These are phyloP conservation scores for Chionoecetes opilio DNA, from an alignment of 1,140 invertebrate species.

Conservation along the genomic window DNA sequence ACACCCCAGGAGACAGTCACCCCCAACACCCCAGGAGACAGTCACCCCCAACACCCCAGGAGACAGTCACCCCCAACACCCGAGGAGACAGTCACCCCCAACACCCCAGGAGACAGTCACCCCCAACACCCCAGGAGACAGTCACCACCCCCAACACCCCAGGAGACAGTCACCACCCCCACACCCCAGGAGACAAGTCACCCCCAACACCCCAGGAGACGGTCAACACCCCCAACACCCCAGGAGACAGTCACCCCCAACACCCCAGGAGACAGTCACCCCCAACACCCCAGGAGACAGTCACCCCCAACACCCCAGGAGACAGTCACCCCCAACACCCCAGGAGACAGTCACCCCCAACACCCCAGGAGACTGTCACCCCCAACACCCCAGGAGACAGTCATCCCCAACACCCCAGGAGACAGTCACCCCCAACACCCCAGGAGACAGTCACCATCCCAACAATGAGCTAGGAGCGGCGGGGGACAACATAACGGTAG, in stretches of 20 bases:
- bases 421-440: too few species aligned
- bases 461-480: neutral
- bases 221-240: neutral
- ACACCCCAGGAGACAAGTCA: conserved; percentile 12
- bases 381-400: conserved; percentile 13
- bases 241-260: conserved; percentile 23
- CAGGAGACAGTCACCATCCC: conserved; percentile 11
- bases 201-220: conserved; percentile 13
- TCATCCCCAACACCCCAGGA: conserved; percentile 1
- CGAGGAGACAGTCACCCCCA: conserved; percentile 23
- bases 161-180: conserved; percentile 11
- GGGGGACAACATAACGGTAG: neutral
- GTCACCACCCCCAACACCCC: conserved; percentile 1
- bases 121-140: conserved; percentile 13
- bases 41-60: conserved; percentile 12
- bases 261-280: conserved; percentile 11
- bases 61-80: conserved; percentile 13
- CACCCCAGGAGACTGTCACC: neutral
- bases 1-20: conserved; percentile 1
- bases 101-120: conserved; percentile 13
- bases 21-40: conserved; percentile 13
- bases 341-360: conserved; percentile 23
- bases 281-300: conserved; percentile 13
- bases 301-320: conserved; percentile 13
- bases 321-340: conserved; percentile 11